Percentiles rank a stretch among this genome's conserved stretches.
phyloP scores from a whole-genome alignment of 2,797 vertebrate species.

The Xenentodon cancila region DNA sequence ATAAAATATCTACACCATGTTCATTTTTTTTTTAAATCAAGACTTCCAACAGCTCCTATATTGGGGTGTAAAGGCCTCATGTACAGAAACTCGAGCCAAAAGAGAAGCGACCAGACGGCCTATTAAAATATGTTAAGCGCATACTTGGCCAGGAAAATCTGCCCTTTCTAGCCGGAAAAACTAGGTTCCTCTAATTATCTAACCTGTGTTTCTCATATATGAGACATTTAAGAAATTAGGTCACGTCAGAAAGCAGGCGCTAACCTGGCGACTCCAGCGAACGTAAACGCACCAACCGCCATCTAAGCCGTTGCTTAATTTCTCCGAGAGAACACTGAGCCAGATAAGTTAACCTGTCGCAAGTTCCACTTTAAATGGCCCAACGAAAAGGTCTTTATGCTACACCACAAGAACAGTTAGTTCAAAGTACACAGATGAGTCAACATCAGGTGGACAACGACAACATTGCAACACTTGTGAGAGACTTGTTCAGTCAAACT shows the following conservation, averaged over 20 bases:
- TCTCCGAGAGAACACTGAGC: background rate
- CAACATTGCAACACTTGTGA: background rate
- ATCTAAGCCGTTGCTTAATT: constrained; percentile 8
- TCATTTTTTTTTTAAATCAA: no score
- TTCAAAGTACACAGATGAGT: background rate
- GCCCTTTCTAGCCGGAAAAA: background rate
- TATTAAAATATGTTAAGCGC: constrained; percentile 2
- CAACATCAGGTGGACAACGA: background rate
- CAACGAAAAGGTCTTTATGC: constrained; percentile 10
- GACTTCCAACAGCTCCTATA: no score
- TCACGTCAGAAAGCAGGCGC: constrained; percentile 4
- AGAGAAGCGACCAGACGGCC: no score
- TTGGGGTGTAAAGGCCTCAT: no score
- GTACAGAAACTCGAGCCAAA: no score
- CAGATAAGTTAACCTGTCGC: background rate
- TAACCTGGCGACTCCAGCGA: constrained; percentile 6
- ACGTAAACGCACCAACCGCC: constrained; percentile 13
- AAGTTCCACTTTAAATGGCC: background rate
- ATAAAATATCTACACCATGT: no score
- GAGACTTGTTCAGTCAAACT: background rate
- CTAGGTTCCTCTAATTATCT: background rate
- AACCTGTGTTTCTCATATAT: constrained; percentile 10
- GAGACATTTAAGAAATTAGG: constrained; percentile 19
- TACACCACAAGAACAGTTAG: background rate
- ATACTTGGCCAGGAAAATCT: background rate